These are phyloP conservation scores for Leptoclinus maculatus DNA, from an alignment of 2,797 vertebrate species.

Conservation along the genomic window DNA sequence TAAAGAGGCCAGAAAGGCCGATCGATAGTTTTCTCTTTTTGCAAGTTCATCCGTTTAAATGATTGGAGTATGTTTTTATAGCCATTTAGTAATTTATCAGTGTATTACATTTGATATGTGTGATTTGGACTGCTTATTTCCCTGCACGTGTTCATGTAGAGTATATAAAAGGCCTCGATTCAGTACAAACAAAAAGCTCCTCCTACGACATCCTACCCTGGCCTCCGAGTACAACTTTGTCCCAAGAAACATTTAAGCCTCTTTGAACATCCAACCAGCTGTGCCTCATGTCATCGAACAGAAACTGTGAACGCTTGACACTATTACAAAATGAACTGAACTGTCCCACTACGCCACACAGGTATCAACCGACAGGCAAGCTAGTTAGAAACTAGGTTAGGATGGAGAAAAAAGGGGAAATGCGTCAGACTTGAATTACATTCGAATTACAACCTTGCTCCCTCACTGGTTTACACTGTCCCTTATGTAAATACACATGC, in stretches of 20 bases:
- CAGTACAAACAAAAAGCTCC: slow-evolving; percentile 15
- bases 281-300: slow-evolving; percentile 36
- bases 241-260: slow-evolving; percentile 15
- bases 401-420: slow-evolving; percentile 51
- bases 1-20: not conserved
- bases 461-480: slow-evolving; percentile 62
- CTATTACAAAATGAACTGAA: slow-evolving; percentile 14
- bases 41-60: not conserved
- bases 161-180: slow-evolving; percentile 39
- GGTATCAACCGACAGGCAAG: slow-evolving; percentile 6
- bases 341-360: slow-evolving; percentile 7
- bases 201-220: not conserved
- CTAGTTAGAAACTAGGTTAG: slow-evolving; percentile 18
- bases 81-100: not conserved
- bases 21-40: not conserved
- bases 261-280: slow-evolving; percentile 33
- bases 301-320: slow-evolving; percentile 30
- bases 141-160: slow-evolving; percentile 15
- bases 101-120: not conserved
- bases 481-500: slow-evolving; percentile 70
- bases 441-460: slow-evolving; percentile 53
- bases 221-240: slow-evolving; percentile 7
- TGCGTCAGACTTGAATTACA: slow-evolving; percentile 47
- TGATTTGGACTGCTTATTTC: not conserved
- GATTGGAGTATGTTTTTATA: not conserved